Evolutionary conservation across 2,888 invertebrate species (phyloP).

Genomic region (Stictocephala bisonia): DNA sequence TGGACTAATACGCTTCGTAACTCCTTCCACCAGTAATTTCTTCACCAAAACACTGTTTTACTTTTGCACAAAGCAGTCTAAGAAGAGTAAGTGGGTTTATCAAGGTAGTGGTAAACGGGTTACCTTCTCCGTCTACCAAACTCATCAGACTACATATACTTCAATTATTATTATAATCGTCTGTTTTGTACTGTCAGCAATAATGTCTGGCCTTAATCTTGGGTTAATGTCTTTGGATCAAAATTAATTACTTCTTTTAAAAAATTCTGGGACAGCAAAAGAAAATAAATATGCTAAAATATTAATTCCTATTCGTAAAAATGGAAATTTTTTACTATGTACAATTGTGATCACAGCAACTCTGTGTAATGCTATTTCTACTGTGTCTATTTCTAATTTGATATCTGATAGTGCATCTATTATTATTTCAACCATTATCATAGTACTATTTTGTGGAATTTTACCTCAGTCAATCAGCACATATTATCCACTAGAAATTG

Average conservation of each 20-base stretch:
- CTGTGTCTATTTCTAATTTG: conserved; percentile 50
- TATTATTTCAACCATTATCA: conserved; percentile 48
- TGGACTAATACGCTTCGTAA: no score
- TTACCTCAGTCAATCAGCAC: conserved; percentile 51
- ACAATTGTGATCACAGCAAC: conserved; percentile 52
- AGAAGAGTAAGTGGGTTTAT: no score
- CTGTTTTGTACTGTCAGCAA: background rate
- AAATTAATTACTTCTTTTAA: conserved; percentile 9
- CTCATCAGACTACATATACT: background rate
- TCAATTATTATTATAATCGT: background rate
- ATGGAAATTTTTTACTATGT: conserved; percentile 52
- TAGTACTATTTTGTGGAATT: conserved; percentile 54
- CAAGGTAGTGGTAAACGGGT: background rate
- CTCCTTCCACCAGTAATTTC: no score
- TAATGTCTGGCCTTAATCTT: conserved; percentile 43
- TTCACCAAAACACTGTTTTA: no score
- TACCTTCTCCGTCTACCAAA: background rate
- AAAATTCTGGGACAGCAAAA: conserved; percentile 49
- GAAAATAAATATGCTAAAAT: conserved; percentile 51
- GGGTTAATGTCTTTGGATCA: conserved; percentile 34
- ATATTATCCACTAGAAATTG: conserved; percentile 49
- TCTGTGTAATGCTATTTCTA: conserved; percentile 51
- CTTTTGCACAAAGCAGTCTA: no score
- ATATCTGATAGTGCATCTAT: conserved; percentile 48
- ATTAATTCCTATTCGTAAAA: conserved; percentile 51